These are phyloP conservation scores for Andrena bicolor DNA, from an alignment of 2,888 invertebrate genomes.

Conservation along the genomic window DNA sequence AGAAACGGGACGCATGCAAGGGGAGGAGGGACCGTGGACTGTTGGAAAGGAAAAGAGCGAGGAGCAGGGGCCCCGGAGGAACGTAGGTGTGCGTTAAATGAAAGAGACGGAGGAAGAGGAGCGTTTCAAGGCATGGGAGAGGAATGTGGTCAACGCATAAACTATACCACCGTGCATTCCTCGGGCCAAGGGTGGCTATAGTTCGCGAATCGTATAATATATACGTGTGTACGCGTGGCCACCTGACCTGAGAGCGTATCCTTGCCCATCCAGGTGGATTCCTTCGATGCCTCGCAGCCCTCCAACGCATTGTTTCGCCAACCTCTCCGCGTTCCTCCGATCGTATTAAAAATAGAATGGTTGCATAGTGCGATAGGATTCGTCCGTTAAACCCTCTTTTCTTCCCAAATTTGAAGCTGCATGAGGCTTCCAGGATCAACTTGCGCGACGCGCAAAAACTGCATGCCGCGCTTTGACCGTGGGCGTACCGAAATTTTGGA, in stretches of 20 bases:
- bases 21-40: constrained; percentile 8
- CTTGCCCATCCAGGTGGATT: constrained; percentile 23
- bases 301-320: constrained; percentile 14
- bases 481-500: background rate
- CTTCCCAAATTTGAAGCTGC: too few relatives aligned
- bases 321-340: background rate
- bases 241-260: constrained; percentile 49
- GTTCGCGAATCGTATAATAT: constrained; percentile 76
- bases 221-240: constrained; percentile 42
- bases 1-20: constrained; percentile 17
- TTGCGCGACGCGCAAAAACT: background rate
- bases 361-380: too few relatives aligned
- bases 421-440: too few relatives aligned
- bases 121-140: constrained; percentile 83
- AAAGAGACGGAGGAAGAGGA: constrained; percentile 76
- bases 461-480: background rate
- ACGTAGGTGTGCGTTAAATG: constrained; percentile 75
- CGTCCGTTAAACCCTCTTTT: too few relatives aligned
- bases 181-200: constrained; percentile 78
- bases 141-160: constrained; percentile 84
- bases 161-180: constrained; percentile 83
- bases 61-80: constrained; percentile 46
- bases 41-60: constrained; percentile 66
- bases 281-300: constrained; percentile 13
- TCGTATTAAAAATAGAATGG: background rate